Percentiles rank a stretch among this genome's conserved stretches.
Conservation (phyloP, 2,113 vertebrate genomes). For the Thomomys bottae region DNA sequence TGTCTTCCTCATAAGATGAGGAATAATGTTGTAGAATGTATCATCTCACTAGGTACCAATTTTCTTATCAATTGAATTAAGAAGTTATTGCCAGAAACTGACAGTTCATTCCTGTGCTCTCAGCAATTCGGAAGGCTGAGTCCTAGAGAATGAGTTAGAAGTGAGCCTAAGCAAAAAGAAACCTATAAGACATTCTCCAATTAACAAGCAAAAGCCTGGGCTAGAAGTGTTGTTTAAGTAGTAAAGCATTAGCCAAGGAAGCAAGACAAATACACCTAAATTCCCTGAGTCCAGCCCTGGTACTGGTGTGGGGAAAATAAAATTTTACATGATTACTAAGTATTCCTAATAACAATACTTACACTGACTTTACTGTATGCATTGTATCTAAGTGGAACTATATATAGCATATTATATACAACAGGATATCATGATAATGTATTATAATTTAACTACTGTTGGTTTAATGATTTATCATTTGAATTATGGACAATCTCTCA, state of each 20-base stretch:
- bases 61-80: slow-evolving; percentile 24
- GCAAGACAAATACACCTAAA: no score
- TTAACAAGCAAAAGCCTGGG: no score
- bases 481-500: slow-evolving; percentile 56
- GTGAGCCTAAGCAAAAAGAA: no score
- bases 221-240: no score
- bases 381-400: slow-evolving; percentile 34
- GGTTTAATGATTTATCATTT: slow-evolving; percentile 62
- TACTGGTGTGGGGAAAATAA: neutral
- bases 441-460: slow-evolving; percentile 40
- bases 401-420: neutral
- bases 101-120: no score
- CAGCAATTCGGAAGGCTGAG: no score
- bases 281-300: no score
- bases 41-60: neutral
- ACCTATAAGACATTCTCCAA: no score
- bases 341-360: neutral
- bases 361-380: neutral
- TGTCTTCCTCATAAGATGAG: neutral
- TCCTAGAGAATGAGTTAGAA: no score
- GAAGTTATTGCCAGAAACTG: neutral
- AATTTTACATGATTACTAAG: neutral
- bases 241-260: no score
- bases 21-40: neutral
- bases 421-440: no score